Conservation (phyloP, 2,113 vertebrate species). For the Cervus canadensis region DNA sequence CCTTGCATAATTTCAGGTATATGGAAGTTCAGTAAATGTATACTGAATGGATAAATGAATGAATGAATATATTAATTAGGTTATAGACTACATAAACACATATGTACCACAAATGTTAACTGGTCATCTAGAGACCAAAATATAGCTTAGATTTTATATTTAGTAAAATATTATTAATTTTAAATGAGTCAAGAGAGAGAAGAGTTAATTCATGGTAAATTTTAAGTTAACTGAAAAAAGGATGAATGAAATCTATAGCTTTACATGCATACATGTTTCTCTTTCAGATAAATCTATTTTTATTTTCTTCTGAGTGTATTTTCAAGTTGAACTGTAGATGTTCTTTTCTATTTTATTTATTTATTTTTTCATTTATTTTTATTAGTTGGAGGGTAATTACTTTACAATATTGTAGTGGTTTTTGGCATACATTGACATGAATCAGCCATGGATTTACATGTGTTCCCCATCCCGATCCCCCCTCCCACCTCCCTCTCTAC, state of each 20-base stretch:
- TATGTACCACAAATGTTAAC: not conserved
- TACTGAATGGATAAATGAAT: not conserved
- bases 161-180: not conserved
- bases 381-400: too few species aligned
- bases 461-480: too few species aligned
- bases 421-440: too few species aligned
- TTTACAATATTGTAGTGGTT: too few species aligned
- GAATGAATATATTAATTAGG: not conserved
- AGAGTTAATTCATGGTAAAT: not conserved
- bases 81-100: not conserved
- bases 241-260: not conserved
- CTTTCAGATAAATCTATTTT: not conserved
- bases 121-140: not conserved
- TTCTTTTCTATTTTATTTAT: not conserved
- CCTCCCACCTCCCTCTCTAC: too few species aligned
- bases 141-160: not conserved
- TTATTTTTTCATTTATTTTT: too few species aligned
- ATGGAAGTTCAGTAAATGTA: not conserved
- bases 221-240: not conserved
- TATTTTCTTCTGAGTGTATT: not conserved
- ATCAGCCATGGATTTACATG: too few species aligned
- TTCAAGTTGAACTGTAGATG: not conserved
- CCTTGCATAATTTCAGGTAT: not conserved
- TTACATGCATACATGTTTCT: not conserved
- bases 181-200: slow-evolving; percentile 3